Base-by-base conservation (phyloP, 2,888 invertebrate genomes). In the Drepanosiphum platanoidis region DNA sequence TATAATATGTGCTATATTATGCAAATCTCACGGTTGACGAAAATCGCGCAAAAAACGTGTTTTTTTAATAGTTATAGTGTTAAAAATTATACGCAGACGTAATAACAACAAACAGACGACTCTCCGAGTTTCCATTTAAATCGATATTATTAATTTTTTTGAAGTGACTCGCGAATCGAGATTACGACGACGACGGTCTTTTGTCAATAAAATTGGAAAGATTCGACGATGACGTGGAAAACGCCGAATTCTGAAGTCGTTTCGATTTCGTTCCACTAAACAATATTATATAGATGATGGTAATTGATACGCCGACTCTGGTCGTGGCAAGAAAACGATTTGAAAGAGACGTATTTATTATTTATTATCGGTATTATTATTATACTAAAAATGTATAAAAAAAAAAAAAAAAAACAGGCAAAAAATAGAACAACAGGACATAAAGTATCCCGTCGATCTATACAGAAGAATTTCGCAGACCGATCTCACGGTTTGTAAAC, bases 231-330 rank as follows among this genome's bases (percentile, higher is more conserved):
- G 32, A 32, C 32, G 15, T 74, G 1, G 22, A 61, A 52, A 46
- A 52, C 39, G 32, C 32, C 22, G 58, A 5, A n/a, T n/a, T n/a
- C n/a, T n/a, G n/a, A 68, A n/a, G 39, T 32, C 46, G 32, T 52
- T 52, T 74, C 27, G n/a, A 74, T 46, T 74, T 74, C 74, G 74
- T 74, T 74, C 74, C 32, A 74, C 32, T 32, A 32, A 74, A 52
- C 7, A 72, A n/a, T n/a, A n/a, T n/a, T n/a, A n/a, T 30, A 72
- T 18, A 46, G 22, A 72, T 42, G 32, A 72, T 72, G 22, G 42
- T 72, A 46, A 72, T 46, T 74, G 72, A 32, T 32, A 46, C 30
- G 46, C 18, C 22, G 22, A 27, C 42, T n/a, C n/a, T n/a, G n/a
- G n/a, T n/a, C n/a, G n/a, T 74, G 32, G 27, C 11, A 11, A 52